Evolutionary conservation across 1,140 invertebrate species (phyloP).

Genomic region (Olivierus martensii): DNA sequence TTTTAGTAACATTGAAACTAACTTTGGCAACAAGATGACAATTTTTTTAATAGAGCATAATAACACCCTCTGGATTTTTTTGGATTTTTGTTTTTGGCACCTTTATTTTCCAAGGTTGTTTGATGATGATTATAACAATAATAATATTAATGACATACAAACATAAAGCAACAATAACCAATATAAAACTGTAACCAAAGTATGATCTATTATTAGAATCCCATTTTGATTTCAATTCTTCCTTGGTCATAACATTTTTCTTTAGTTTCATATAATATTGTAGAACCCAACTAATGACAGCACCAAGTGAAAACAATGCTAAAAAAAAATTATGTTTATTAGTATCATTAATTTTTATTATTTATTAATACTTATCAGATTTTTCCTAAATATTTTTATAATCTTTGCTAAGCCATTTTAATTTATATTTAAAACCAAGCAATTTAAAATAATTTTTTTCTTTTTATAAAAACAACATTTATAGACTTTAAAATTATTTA

Average conservation of each 20-base stretch:
- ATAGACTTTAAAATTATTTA: too few relatives aligned
- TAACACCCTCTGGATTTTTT: conserved; percentile 67
- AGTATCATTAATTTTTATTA: too few relatives aligned
- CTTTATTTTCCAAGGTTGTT: conserved; percentile 34
- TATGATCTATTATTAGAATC: conserved; percentile 49
- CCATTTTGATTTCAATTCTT: conserved; percentile 58
- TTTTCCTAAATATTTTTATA: too few relatives aligned
- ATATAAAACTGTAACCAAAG: conserved; percentile 64
- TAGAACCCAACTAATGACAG: conserved; percentile 53
- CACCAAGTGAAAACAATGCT: conserved; percentile 54
- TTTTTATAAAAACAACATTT: too few relatives aligned
- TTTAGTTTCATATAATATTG: conserved; percentile 59
- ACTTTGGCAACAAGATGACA: too few relatives aligned
- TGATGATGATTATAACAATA: conserved; percentile 56
- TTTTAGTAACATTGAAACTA: too few relatives aligned
- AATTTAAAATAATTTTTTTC: too few relatives aligned
- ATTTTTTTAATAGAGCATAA: conserved; percentile 55
- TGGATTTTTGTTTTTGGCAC: conserved; percentile 41
- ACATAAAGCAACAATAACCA: conserved; percentile 53
- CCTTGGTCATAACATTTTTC: conserved; percentile 57
- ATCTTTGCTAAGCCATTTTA: too few relatives aligned
- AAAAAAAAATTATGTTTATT: too few relatives aligned
- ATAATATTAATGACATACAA: conserved; percentile 55
- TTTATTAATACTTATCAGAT: too few relatives aligned
- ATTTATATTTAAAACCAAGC: too few relatives aligned